Conservation (phyloP, 1,140 invertebrate genomes). For the Pseudomyrmex gracilis region DNA sequence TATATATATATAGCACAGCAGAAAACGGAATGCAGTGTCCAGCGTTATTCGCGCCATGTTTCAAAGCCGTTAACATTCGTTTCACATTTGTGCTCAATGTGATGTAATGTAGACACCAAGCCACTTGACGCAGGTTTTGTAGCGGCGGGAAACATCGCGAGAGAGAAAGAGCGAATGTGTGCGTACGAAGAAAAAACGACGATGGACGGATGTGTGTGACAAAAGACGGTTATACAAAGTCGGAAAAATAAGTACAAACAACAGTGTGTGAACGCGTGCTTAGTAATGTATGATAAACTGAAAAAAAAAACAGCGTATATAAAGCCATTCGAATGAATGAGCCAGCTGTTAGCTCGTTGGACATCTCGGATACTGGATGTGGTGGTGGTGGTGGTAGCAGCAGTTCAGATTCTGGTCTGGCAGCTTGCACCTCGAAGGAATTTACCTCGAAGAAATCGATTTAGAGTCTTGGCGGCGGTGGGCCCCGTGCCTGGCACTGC, state of each 20-base stretch:
- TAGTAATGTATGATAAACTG: slow-evolving; percentile 59
- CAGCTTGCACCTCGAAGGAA: slow-evolving; percentile 48
- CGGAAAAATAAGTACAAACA: slow-evolving; percentile 27
- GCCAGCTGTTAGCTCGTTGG: slow-evolving; percentile 75
- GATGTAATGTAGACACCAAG: too few species aligned
- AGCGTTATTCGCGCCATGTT: slow-evolving; percentile 17
- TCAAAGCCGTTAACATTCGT: slow-evolving; percentile 14
- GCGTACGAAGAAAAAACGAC: slow-evolving; percentile 44
- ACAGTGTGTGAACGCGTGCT: slow-evolving; percentile 43
- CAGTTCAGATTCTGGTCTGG: slow-evolving; percentile 47
- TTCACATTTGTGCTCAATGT: not conserved
- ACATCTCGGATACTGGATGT: slow-evolving; percentile 66
- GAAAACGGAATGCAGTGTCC: not conserved
- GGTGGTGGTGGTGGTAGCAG: not conserved
- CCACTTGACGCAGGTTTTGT: not conserved
- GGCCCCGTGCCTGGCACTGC: slow-evolving; percentile 67
- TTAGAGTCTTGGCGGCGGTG: slow-evolving; percentile 82
- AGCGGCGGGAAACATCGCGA: not conserved
- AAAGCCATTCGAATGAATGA: slow-evolving; percentile 82
- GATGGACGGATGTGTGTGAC: slow-evolving; percentile 45
- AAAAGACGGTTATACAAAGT: slow-evolving; percentile 48
- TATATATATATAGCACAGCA: not conserved
- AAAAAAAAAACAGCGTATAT: slow-evolving; percentile 55
- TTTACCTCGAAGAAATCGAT: slow-evolving; percentile 84
- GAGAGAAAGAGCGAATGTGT: slow-evolving; percentile 63